Evolutionary conservation across 1,140 invertebrate genomes (phyloP), one percentile per base, ranked within the genome.

Genomic region (Lordiphosa stackelbergi): DNA sequence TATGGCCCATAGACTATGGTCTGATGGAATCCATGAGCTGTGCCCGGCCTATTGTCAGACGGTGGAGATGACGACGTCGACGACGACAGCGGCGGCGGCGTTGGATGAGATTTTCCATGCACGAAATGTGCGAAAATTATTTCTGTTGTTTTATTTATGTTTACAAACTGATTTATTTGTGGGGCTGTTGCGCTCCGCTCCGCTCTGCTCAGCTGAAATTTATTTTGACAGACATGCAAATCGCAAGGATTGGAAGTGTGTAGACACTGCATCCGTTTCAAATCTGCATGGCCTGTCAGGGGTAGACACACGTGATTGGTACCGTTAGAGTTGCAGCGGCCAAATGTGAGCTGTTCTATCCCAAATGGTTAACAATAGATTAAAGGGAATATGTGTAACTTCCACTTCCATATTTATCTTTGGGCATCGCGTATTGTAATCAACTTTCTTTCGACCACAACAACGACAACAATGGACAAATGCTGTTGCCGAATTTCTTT

Each of bases 61-160:
- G 40, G n/a, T 9, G 12, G 16, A 7, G 38, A 16, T 16, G 38
- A 41, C 12, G 37, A 60, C 40, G 58, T 54, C 40, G 51, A 54
- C 9, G 51, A 16, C 34, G 19, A 22, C 11, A 24, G 12, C 24
- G 42, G 11, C 24, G 9, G 13, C 46, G 46, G 46, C 34, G 47
- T 60, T 24, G 24, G 61, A 35, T 65, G 62, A 65, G 56, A 53
- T 47, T 65, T 65, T 53, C 62, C 62, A 60, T 65, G 41, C 69
- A 52, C 56, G 55, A 73, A 73, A 62, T 62, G 60, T 69, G 72
- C 71, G 38, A 56, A 74, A 73, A 65, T 60, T 62, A 70, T 71
- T 72, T 75, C 65, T 69, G 64, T 69, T 74, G 70, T 73, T 73
- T 73, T 75, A 74, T 74, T 77, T 74, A 71, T 77, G 71, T 77